Evolutionary conservation across 2,113 vertebrate genomes (phyloP), one percentile per base, ranked within the genome.

Genomic region (Litocranius walleri): DNA sequence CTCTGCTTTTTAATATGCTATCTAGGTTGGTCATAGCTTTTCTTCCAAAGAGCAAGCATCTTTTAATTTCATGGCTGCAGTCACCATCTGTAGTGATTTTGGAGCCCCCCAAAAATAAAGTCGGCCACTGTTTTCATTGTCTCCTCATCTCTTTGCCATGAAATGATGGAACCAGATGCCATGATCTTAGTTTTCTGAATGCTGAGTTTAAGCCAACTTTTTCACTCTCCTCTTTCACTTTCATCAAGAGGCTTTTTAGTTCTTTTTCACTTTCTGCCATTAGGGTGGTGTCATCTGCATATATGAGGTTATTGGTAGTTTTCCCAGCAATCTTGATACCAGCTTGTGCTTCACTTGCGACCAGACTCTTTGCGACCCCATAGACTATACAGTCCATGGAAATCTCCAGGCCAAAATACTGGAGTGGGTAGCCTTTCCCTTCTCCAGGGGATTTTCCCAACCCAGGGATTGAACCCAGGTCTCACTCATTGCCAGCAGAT

Each of bases 391-490:
- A 67, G 33, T 67, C 33, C 33, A 67, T n/a, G 16, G 33, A n/a
- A 9, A n/a, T 67, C 62, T n/a, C 33, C 62, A 67, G 33, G 15
- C 33, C 62, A 67, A 7, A 67, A 67, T 67, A 67, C 33, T 67
- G 33, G 16, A 67, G 16, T 67, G 15, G 33, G 64, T 67, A 67
- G 8, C 64, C 16, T 36, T 67, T 67, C 64, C 7, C 33, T 67
- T 19, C 33, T 67, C 33, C 33, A 67, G 33, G 33, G 16, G 1
- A 21, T 67, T 36, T 67, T 67, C 8, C 33, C 33, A n/a, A n/a
- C 16, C 30, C 50, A 19, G 16, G 16, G 33, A 19, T 67, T 1
- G 0, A 67, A 10, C 33, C 16, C 33, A n/a, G 33, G 8, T n/a
- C 62, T 67, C 33, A 16, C 33, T n/a, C 33, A 19, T n/a, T n/a